Percentiles rank a stretch among this genome's conserved stretches.
Evolutionary conservation across 2,113 vertebrate genomes (phyloP).

Genomic region (Tringa solitaria): DNA sequence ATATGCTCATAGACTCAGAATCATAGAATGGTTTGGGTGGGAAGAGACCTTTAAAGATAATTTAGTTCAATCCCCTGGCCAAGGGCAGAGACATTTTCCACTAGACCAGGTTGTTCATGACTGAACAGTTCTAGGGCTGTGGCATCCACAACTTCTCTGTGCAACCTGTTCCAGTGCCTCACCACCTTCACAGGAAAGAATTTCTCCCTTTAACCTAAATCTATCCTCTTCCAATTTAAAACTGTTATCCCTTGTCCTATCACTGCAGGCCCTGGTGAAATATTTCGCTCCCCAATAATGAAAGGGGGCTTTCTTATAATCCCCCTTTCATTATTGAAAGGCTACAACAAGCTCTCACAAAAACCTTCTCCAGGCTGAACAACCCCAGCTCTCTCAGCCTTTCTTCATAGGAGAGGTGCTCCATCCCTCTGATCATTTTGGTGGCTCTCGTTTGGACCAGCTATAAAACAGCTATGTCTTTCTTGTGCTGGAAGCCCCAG

Average conservation of each 20-base stretch:
- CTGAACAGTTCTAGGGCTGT: not conserved
- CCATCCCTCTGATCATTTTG: not conserved
- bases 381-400: not conserved
- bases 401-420: not conserved
- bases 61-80: rapidly evolving
- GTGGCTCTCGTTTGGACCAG: not conserved
- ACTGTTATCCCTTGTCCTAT: not conserved
- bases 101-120: not conserved
- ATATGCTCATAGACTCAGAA: not conserved
- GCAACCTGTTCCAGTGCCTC: not conserved
- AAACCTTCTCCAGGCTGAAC: not conserved
- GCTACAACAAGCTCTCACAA: not conserved
- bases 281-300: not conserved
- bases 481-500: not conserved
- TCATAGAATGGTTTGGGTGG: not conserved
- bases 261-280: not conserved
- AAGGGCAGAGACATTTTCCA: not conserved
- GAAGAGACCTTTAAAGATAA: not conserved
- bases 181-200: not conserved
- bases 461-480: not conserved
- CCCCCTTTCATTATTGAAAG: not conserved
- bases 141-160: not conserved
- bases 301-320: not conserved
- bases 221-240: not conserved
- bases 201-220: not conserved